These are phyloP conservation scores for Saccostrea glomerata DNA, from an alignment of 1,140 invertebrate genomes.

Conservation along the genomic window DNA sequence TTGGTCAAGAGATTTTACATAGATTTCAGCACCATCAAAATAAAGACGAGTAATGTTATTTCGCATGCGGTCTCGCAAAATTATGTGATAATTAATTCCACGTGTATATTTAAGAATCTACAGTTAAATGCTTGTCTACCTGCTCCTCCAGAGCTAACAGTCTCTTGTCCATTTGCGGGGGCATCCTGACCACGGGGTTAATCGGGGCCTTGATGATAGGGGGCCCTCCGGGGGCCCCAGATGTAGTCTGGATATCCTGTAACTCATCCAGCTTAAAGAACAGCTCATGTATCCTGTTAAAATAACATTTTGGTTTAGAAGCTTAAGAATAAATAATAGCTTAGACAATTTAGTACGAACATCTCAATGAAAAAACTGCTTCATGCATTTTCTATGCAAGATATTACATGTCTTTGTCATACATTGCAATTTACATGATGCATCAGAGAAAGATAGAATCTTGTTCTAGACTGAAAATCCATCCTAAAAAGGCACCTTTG, in stretches of 20 bases:
- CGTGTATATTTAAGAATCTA: not conserved
- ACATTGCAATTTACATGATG: too few species aligned
- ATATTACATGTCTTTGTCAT: too few species aligned
- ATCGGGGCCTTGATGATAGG: not conserved
- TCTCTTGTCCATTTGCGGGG: slow-evolving; percentile 65
- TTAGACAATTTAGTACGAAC: not conserved
- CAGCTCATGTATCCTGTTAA: slow-evolving; percentile 61
- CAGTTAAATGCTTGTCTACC: slow-evolving; percentile 51
- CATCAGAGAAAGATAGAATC: too few species aligned
- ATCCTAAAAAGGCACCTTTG: too few species aligned
- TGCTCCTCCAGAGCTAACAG: slow-evolving; percentile 67
- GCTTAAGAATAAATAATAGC: not conserved
- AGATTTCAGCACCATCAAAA: too few species aligned
- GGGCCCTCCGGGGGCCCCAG: not conserved
- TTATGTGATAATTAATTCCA: too few species aligned
- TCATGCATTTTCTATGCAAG: not conserved
- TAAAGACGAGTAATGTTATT: too few species aligned
- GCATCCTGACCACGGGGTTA: slow-evolving; percentile 59
- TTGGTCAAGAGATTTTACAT: too few species aligned
- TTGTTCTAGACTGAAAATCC: too few species aligned
- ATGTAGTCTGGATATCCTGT: slow-evolving; percentile 58
- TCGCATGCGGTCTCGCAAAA: too few species aligned
- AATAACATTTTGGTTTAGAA: not conserved
- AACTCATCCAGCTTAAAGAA: slow-evolving; percentile 65
- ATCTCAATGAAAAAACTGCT: not conserved